Evolutionary conservation across 2,797 vertebrate species (phyloP).

Genomic region (Arrhamphus sclerolepis): DNA sequence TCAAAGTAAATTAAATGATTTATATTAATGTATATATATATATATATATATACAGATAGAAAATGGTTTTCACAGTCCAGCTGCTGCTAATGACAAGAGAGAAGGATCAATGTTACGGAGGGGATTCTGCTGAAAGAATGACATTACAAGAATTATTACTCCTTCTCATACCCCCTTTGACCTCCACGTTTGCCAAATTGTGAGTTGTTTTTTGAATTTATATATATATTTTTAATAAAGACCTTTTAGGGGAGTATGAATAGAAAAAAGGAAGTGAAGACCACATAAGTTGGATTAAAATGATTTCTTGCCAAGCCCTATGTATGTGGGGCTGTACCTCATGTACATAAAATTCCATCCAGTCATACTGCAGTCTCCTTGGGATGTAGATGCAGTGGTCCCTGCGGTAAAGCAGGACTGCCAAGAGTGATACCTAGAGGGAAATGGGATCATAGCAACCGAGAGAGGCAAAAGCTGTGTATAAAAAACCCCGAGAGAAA

Average conservation of each 20-base stretch:
- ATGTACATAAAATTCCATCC: constrained; percentile 47
- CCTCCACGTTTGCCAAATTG: constrained; percentile 75
- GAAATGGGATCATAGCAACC: constrained; percentile 21
- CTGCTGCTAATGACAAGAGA: constrained; percentile 72
- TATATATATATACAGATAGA: constrained; percentile 63
- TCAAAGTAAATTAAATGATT: constrained; percentile 71
- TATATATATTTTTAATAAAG: constrained; percentile 53
- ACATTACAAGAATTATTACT: constrained; percentile 39
- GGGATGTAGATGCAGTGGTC: constrained; percentile 41
- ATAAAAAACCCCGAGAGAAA: no score
- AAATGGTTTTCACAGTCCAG: constrained; percentile 62
- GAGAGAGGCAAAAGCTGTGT: constrained; percentile 5
- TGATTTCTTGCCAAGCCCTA: constrained; percentile 27
- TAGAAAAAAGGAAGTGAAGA: constrained; percentile 29
- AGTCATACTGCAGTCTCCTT: constrained; percentile 55
- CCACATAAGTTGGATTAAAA: constrained; percentile 37
- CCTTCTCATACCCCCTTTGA: constrained; percentile 43
- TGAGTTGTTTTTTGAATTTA: constrained; percentile 52
- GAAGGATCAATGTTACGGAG: constrained; percentile 60
- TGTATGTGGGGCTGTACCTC: constrained; percentile 52
- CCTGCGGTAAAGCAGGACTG: constrained; percentile 49
- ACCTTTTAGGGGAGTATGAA: constrained; percentile 46
- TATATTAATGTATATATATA: constrained; percentile 77
- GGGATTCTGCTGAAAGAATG: constrained; percentile 65
- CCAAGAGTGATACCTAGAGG: constrained; percentile 22